Base-by-base conservation (phyloP, 1,140 invertebrate species). In the Cephus cinctus region DNA sequence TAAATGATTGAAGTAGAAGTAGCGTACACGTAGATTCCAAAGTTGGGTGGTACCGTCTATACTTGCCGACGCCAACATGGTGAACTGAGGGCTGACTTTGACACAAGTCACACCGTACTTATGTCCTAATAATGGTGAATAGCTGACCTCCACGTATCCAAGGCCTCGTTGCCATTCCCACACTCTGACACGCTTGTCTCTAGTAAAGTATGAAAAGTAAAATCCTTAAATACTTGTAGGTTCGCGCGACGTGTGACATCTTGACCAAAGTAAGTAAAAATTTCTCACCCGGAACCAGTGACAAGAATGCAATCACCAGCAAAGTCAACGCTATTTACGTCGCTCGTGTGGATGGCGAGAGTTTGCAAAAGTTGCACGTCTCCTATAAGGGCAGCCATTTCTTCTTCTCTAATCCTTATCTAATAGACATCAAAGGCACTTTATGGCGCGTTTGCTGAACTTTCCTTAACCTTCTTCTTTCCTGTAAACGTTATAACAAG, bases 1-100 rank as follows among this genome's bases (percentile, higher is more conserved):
- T 11, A 11, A 30, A 12, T 2, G 27, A 30, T 11, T 9, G 27
- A 11, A 30, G 27, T 11, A 12, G 14, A 30, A 30, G 27, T 38
- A 36, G 34, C 47, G 38, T 56, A 73, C 70, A 30, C 72, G 50
- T 15, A 82, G 67, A 69, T 87, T 85, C 86, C 87, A 90, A 5
- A 90, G 65, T 35, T 87, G 77, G 4, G 85, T 81, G 39, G 79
- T 84, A 3, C 88, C 88, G 67, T 90, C 88, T 14, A 86, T 85
- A 12, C 86, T 89, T 16, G 83, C 78, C 4, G 84, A 81, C 1
- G 84, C 86, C 12, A 91, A 61, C 67, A 87, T 81, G 2, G 81
- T 85, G 18, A 84, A 85, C 65, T 82, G 82, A 0, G 87, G 86
- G 11, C 87, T 87, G 50, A 90, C 86, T 54, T 80, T 76, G 14